Conservation (phyloP, 2,888 invertebrate genomes). For the Xanthorhoe designata region DNA sequence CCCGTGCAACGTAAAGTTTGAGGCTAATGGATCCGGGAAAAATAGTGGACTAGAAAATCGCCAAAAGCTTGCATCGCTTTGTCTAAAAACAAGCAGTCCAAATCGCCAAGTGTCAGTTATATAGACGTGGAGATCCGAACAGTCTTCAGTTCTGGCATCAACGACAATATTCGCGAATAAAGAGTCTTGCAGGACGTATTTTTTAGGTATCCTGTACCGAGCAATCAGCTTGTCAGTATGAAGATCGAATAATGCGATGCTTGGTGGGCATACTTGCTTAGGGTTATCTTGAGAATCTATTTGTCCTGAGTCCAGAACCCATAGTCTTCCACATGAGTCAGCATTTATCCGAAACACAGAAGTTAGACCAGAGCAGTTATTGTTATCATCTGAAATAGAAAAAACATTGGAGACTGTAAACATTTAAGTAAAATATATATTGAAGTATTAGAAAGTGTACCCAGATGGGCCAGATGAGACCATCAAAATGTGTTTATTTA, state of each 20-base stretch:
- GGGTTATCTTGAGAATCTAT: constrained; percentile 88
- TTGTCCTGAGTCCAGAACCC: constrained; percentile 93
- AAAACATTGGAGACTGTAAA: background rate
- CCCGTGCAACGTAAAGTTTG: constrained; percentile 90
- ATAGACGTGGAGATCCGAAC: constrained; percentile 88
- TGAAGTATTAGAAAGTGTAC: no score
- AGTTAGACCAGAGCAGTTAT: constrained; percentile 88
- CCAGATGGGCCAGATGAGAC: no score
- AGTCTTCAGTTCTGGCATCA: constrained; percentile 85
- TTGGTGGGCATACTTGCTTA: constrained; percentile 90
- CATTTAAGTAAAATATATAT: no score
- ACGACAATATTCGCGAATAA: constrained; percentile 89
- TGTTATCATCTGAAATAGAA: constrained; percentile 58
- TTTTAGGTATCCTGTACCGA: constrained; percentile 87
- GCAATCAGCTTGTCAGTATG: constrained; percentile 86
- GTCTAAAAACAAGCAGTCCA: constrained; percentile 87
- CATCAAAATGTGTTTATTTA: no score
- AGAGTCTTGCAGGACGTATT: constrained; percentile 88
- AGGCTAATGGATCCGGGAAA: constrained; percentile 90
- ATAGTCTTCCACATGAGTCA: constrained; percentile 91
- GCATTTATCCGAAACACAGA: constrained; percentile 91
- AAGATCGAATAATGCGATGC: constrained; percentile 90
- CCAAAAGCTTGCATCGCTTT: constrained; percentile 86
- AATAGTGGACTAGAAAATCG: constrained; percentile 88
- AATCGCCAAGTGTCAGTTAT: constrained; percentile 90